phyloP scores from a whole-genome alignment of 2,113 vertebrate genomes.

The Cyprinus carpio region DNA sequence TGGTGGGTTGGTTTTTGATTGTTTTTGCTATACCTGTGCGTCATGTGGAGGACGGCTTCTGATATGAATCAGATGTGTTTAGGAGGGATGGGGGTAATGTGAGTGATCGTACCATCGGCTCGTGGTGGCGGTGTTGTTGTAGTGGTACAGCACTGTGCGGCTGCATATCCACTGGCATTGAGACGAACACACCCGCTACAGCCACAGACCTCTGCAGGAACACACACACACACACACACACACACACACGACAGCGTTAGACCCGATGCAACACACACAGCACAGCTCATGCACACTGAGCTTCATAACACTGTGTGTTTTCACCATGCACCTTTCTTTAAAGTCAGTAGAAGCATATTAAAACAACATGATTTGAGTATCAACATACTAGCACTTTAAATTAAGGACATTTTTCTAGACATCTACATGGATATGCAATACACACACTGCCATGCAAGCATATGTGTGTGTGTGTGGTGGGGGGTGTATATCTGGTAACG shows the following conservation, averaged over 20 bases:
- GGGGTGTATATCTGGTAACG: conserved; percentile 60
- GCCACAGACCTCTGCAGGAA: conserved; percentile 67
- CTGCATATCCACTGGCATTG: conserved; percentile 83
- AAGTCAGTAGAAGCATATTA: not conserved
- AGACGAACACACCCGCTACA: conserved; percentile 65
- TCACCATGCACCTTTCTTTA: too few relatives aligned
- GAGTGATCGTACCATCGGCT: conserved; percentile 72
- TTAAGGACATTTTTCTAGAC: not conserved
- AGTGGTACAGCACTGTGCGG: conserved; percentile 80
- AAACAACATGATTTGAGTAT: not conserved
- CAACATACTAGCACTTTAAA: not conserved
- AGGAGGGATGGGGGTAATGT: not conserved
- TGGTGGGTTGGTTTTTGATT: not conserved
- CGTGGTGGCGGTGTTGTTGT: conserved; percentile 74
- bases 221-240: conserved; percentile 37
- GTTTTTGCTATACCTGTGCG: not conserved
- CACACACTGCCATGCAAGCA: not conserved
- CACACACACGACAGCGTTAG: not conserved
- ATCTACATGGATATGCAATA: not conserved
- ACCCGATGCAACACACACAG: not conserved
- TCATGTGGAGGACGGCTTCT: not conserved
- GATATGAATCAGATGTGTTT: not conserved
- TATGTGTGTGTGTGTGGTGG: conserved; percentile 27
- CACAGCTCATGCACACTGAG: too few relatives aligned
- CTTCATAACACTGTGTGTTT: too few relatives aligned